Evolutionary conservation across 1,140 invertebrate genomes (phyloP), one percentile per base, ranked within the genome.

Genomic region (Alviniconcha marisindica): DNA sequence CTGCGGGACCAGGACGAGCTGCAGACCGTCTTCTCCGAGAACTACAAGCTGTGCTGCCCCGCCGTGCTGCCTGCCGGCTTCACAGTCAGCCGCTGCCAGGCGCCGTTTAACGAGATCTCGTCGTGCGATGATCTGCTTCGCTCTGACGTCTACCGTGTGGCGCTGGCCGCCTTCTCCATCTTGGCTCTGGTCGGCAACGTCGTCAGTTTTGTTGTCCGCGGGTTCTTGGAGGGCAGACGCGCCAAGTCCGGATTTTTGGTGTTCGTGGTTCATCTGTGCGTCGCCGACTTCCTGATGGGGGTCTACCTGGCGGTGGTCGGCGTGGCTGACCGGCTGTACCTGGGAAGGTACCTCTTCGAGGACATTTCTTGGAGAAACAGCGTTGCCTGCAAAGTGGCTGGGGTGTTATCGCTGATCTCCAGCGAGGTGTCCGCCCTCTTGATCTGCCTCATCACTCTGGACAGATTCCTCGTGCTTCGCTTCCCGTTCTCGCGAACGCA

Each of bases 261-360:
- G 7, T 85, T 89, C n/a, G 77, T 90, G 31, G 73, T 86, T 4
- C 88, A 88, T 83, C 77, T 91, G 24, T 84, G 83, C 42, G 36
- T 87, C 3, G 87, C 89, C 24, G 90, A 91, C 63, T 81, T 89
- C 18, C 7, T 89, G 21, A 91, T 91, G 90, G 90, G 90, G 14
- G 66, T 91, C 0, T 91, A 91, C 69, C 56, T 91, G 69, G 82
- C 88, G 15, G 88, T 91, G 18, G 89, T 91, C 31, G 89, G 88
- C 48, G 56, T 73, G 0, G 88, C 89, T 2, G 90, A 91, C 73
- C 71, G 82, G 18, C 24, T 79, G 44, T 91, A 87, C 78, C 79
- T 87, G 3, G 90, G 88, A 28, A 63, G 36, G 2, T 91, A 91
- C 73, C 79, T 87, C n/a, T 78, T 74, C 28, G 77, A 88, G 66